Percentiles rank a stretch among this genome's conserved stretches.
phyloP scores from a whole-genome alignment of 2,113 vertebrate genomes.

The Amblyopsis rosae region DNA sequence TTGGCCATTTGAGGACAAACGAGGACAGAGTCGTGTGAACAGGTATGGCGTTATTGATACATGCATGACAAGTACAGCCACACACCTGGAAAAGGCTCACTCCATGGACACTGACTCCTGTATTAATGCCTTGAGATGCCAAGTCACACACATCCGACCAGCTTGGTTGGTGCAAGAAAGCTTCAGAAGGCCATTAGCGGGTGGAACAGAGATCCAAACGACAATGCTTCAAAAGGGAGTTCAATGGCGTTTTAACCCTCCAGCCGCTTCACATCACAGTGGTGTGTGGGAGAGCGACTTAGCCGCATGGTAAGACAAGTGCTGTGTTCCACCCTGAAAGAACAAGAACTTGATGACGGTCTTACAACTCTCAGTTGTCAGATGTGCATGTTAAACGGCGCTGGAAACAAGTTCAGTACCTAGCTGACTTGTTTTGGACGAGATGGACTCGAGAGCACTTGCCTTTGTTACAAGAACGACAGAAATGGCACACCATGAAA shows the following conservation, averaged over 20 bases:
- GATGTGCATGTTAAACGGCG: neutral
- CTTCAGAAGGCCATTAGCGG: neutral
- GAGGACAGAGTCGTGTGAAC: neutral
- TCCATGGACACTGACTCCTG: conserved; percentile 5
- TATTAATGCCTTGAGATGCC: conserved; percentile 3
- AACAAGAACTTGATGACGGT: neutral
- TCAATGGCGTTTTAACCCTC: neutral
- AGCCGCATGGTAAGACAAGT: neutral
- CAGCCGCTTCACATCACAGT: no score
- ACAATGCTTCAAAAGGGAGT: neutral
- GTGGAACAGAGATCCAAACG: neutral
- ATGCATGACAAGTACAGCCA: conserved; percentile 12
- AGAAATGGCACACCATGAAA: neutral
- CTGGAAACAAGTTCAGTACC: neutral
- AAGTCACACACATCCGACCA: conserved; percentile 1
- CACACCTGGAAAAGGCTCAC: conserved; percentile 12
- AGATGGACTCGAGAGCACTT: neutral
- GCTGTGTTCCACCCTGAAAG: neutral
- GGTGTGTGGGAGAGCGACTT: no score
- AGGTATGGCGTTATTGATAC: conserved; percentile 14
- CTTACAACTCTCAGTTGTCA: neutral
- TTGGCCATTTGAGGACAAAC: conserved; percentile 2
- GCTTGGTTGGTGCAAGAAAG: conserved; percentile 2
- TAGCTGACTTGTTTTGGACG: neutral
- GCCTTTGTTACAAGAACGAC: neutral